phyloP scores from a whole-genome alignment of 35 echinoderm and acorn worm species.

The Holothuria glaberrima region DNA sequence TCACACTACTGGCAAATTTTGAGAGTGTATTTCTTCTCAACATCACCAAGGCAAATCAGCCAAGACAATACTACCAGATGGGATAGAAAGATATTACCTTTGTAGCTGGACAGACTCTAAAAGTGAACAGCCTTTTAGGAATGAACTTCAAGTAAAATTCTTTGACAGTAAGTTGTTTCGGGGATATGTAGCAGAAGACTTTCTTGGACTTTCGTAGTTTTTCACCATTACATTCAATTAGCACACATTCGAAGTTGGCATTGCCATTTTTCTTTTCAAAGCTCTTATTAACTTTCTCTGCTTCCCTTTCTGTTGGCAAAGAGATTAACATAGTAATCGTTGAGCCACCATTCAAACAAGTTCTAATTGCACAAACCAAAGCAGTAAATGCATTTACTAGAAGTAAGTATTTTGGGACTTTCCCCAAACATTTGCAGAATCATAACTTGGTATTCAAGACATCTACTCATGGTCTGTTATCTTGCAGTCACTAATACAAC shows the following conservation, averaged over 20 bases:
- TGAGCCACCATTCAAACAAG: no score
- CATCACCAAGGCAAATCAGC: no score
- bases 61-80: not conserved
- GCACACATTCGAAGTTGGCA: constrained; percentile 76
- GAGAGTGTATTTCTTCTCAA: no score
- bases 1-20: no score
- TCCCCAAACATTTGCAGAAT: no score
- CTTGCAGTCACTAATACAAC: no score
- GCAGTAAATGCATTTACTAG: no score
- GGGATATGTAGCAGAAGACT: constrained; percentile 95
- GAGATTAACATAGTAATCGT: no score
- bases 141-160: constrained; percentile 97
- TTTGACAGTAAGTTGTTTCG: constrained; percentile 96
- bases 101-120: constrained; percentile 96
- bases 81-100: constrained; percentile 68
- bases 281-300: constrained; percentile 83
- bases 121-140: constrained; percentile 90
- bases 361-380: no score
- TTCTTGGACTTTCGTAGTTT: constrained; percentile 84
- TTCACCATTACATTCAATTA: constrained; percentile 75
- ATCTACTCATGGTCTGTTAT: no score
- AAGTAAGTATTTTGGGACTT: no score
- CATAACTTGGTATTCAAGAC: no score
- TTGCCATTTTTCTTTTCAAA: constrained; percentile 93
- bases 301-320: constrained; percentile 60